These are phyloP conservation scores for Agonopterix alstromeriana DNA, from an alignment of 2,888 invertebrate species.

Conservation along the genomic window DNA sequence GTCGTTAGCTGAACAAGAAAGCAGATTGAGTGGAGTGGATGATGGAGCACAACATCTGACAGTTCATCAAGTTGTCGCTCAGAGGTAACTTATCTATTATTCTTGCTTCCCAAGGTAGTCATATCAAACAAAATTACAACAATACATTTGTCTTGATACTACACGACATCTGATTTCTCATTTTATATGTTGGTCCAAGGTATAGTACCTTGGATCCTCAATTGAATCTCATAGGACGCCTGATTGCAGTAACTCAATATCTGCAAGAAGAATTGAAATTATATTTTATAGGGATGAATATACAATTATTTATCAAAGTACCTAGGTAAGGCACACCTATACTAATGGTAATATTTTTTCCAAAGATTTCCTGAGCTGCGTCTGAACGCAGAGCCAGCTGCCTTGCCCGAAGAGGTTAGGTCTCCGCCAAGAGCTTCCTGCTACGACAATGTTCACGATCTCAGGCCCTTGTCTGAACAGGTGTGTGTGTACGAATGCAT, in stretches of 20 bases:
- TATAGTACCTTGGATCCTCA: too few relatives aligned
- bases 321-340: too few relatives aligned
- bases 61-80: constrained; percentile 87
- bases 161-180: too few relatives aligned
- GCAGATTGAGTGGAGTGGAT: constrained; percentile 63
- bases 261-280: too few relatives aligned
- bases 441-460: constrained; percentile 87
- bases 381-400: constrained; percentile 76
- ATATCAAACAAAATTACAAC: too few relatives aligned
- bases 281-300: too few relatives aligned
- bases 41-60: constrained; percentile 80
- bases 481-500: constrained; percentile 32
- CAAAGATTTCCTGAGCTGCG: constrained; percentile 82
- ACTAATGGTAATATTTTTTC: not conserved
- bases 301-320: too few relatives aligned
- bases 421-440: constrained; percentile 81
- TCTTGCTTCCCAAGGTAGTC: too few relatives aligned
- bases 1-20: constrained; percentile 69
- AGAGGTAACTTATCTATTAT: constrained; percentile 64
- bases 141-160: too few relatives aligned
- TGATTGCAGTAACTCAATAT: too few relatives aligned
- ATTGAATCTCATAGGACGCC: too few relatives aligned
- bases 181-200: too few relatives aligned
- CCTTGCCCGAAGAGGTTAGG: constrained; percentile 56
- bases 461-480: constrained; percentile 67